Conservation (phyloP, 2,888 invertebrate genomes). For the Morpho helenor region DNA sequence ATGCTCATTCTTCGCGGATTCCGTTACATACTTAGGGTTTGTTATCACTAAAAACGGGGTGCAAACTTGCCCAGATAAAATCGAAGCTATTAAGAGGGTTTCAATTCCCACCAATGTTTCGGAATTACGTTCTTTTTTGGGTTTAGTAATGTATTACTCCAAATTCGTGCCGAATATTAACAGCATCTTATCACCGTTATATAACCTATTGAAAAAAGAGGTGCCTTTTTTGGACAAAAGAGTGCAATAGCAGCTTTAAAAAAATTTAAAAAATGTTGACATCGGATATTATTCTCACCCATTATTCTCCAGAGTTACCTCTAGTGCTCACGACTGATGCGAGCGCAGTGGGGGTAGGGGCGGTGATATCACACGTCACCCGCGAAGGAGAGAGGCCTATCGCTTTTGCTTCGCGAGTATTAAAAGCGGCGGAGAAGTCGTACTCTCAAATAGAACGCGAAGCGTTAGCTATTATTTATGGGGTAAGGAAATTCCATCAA, state of each 20-base stretch:
- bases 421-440: slow-evolving; percentile 27
- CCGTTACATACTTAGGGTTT: slow-evolving; percentile 28
- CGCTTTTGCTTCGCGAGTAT: slow-evolving; percentile 29
- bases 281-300: not conserved
- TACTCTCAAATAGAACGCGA: slow-evolving; percentile 33
- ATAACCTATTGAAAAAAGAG: slow-evolving; percentile 4
- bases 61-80: slow-evolving; percentile 17
- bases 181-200: not conserved
- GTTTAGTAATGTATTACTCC: slow-evolving; percentile 10
- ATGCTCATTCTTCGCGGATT: slow-evolving; percentile 28
- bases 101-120: slow-evolving; percentile 22
- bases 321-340: slow-evolving; percentile 19
- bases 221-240: not conserved
- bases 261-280: slow-evolving; percentile 2
- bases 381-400: slow-evolving; percentile 19
- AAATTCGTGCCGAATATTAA: slow-evolving; percentile 7
- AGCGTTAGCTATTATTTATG: slow-evolving; percentile 29
- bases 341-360: slow-evolving; percentile 27
- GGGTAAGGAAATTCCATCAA: slow-evolving; percentile 27
- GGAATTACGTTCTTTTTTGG: slow-evolving; percentile 15
- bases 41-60: slow-evolving; percentile 24
- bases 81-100: slow-evolving; percentile 19
- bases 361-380: not conserved
- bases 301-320: slow-evolving; percentile 9
- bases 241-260: not conserved